phyloP scores from a whole-genome alignment of 1,140 invertebrate species.

The Drusus annulatus region DNA sequence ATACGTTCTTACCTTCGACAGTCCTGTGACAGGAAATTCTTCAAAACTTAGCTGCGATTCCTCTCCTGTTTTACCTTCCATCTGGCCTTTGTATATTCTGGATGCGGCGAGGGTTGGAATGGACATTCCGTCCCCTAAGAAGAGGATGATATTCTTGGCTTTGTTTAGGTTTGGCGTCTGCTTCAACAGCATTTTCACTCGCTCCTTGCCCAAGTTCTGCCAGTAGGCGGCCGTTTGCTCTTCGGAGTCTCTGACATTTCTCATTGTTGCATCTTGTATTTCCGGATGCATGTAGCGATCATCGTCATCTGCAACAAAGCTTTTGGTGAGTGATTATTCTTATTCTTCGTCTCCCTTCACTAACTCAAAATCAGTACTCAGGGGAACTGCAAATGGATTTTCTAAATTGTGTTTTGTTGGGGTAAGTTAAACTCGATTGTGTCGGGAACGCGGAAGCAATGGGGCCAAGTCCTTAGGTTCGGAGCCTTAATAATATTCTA shows the following conservation, averaged over 20 bases:
- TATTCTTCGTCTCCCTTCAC: too few relatives aligned
- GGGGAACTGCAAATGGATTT: too few relatives aligned
- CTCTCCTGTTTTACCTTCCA: conserved; percentile 75
- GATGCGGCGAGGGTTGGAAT: conserved; percentile 81
- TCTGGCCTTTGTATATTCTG: conserved; percentile 78
- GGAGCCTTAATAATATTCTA: too few relatives aligned
- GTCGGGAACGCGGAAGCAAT: too few relatives aligned
- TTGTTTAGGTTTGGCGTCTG: conserved; percentile 67
- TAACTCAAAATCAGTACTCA: too few relatives aligned
- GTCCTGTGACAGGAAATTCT: conserved; percentile 80
- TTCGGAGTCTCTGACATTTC: background rate
- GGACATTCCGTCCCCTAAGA: conserved; percentile 88
- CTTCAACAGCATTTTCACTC: conserved; percentile 64
- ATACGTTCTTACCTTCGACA: conserved; percentile 79
- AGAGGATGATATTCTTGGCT: conserved; percentile 81
- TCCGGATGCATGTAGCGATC: background rate
- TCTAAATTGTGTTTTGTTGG: too few relatives aligned
- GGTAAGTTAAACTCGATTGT: too few relatives aligned
- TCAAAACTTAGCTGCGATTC: conserved; percentile 82
- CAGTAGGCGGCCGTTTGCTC: conserved; percentile 64
- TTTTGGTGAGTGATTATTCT: background rate
- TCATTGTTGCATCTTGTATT: background rate
- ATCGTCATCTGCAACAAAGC: background rate
- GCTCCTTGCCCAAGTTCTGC: conserved; percentile 61
- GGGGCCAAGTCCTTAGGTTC: too few relatives aligned